Conservation (phyloP, 2,797 vertebrate genomes). For the Tokudaia muenninki region DNA sequence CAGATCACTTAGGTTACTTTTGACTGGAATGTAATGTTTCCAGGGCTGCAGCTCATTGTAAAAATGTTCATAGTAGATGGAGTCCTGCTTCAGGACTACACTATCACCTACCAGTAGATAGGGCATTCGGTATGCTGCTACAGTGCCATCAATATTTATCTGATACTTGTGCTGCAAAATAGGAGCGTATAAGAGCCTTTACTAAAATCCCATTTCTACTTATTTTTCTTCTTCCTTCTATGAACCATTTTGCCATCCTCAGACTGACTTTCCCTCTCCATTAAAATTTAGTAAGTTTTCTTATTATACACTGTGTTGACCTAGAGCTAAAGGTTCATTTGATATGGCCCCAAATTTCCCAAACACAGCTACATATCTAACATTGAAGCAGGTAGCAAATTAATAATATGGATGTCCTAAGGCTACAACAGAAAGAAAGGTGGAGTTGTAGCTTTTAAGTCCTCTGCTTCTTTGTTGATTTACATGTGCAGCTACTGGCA, state of each 20-base stretch:
- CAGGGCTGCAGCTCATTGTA: slow-evolving; percentile 95
- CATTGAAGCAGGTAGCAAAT: background rate
- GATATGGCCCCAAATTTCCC: background rate
- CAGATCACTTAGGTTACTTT: slow-evolving; percentile 95
- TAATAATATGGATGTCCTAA: background rate
- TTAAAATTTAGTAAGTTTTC: background rate
- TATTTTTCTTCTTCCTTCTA: background rate
- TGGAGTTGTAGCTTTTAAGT: background rate
- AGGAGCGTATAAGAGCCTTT: background rate
- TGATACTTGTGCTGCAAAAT: slow-evolving; percentile 96
- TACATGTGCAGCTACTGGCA: background rate
- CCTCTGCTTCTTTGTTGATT: background rate
- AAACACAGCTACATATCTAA: slow-evolving; percentile 19
- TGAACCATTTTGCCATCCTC: background rate
- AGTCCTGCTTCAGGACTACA: slow-evolving; percentile 97
- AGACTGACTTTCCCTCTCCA: background rate
- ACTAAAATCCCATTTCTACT: background rate
- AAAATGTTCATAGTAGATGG: slow-evolving; percentile 98
- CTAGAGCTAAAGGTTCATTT: background rate
- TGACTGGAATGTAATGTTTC: slow-evolving; percentile 97
- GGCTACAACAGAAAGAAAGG: background rate
- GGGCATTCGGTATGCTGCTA: slow-evolving; percentile 96
- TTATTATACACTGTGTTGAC: background rate
- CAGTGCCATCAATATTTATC: slow-evolving; percentile 97
- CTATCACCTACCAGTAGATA: slow-evolving; percentile 97